Percentiles rank a stretch among this genome's conserved stretches.
Evolutionary conservation across 2,797 vertebrate genomes (phyloP).

Genomic region (Acanthornis magna): DNA sequence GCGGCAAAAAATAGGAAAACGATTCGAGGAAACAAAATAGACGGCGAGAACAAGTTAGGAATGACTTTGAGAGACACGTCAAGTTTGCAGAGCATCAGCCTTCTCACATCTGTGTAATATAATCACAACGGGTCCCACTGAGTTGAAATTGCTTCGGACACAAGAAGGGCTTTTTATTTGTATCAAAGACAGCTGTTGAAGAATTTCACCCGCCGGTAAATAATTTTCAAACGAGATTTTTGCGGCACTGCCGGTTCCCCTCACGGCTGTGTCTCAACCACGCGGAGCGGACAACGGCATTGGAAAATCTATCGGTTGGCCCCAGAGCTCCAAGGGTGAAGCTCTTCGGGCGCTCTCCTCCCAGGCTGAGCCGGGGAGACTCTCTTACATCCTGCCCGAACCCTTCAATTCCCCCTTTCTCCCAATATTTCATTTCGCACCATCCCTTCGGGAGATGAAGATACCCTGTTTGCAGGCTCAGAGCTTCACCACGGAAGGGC

Average conservation of each 20-base stretch:
- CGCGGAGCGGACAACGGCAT: background rate
- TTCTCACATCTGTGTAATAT: constrained; percentile 6
- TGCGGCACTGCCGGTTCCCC: background rate
- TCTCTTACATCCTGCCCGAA: background rate
- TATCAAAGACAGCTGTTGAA: constrained; percentile 39
- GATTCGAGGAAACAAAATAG: background rate
- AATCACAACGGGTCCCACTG: constrained; percentile 22
- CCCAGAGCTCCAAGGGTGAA: background rate
- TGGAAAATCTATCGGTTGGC: background rate
- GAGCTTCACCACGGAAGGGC: background rate
- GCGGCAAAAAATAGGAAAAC: background rate
- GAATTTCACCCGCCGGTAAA: constrained; percentile 31
- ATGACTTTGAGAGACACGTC: constrained; percentile 29
- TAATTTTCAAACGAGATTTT: constrained; percentile 13
- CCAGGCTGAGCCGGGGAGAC: background rate
- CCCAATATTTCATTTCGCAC: background rate
- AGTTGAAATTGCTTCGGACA: constrained; percentile 14
- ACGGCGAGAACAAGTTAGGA: constrained; percentile 12
- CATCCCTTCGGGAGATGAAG: background rate
- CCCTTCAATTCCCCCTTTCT: background rate
- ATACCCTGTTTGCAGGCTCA: background rate
- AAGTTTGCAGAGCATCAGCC: constrained; percentile 42
- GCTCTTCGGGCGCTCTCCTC: background rate
- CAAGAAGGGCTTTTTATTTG: constrained; percentile 20
- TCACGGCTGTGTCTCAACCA: background rate